Base-by-base conservation (phyloP, 2,797 vertebrate species). In the Tinamus major region DNA sequence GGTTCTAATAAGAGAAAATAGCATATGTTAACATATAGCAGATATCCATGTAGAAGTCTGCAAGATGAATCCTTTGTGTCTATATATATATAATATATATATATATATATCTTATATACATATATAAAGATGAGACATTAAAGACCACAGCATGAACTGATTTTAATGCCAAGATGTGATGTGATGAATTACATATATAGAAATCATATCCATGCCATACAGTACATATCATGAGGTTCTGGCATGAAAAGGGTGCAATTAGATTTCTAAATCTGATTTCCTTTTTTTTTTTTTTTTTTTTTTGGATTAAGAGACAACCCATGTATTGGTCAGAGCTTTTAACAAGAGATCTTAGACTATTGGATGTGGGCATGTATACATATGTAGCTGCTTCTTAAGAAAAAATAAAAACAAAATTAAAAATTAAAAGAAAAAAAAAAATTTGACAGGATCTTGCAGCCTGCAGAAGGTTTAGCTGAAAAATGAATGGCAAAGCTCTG, bases 251-350 rank as follows among this genome's bases (percentile, higher is more conserved):
- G 39, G 51, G 31, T 86, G 85, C 59, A 37, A 19, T 76, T 94
- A 69, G 8, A 70, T 62, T 69, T 83, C 77, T 80, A 59, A 61
- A 85, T 61, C 42, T 78, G 83, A 70, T 88, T 90, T 90, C 69
- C 29, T 20, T 53, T 94, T 93, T 29, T 92, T 94, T 88, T 35
- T 35, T 35, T 35, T 35, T 35, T 35, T 35, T 35, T 35, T 35
- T 35, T 35, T n/a, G 56, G 63, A 44, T 81, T 72, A 81, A 55
- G 79, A 92, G 29, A 55, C 29, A 55, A 55, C 53, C 53, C n/a
- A 49, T 49, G 16, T 26, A 49, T 23, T 26, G 44, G 39, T 70
- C 79, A 71, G 33, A 87, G 53, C 3, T 4, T 79, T 93, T 87
- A 49, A 67, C 10, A 44, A 48, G 23, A 76, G 42, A 46, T 37